Evolutionary conservation across 2,888 invertebrate species (phyloP), one percentile per base, ranked within the genome.

Genomic region (Creontiades dilutus): DNA sequence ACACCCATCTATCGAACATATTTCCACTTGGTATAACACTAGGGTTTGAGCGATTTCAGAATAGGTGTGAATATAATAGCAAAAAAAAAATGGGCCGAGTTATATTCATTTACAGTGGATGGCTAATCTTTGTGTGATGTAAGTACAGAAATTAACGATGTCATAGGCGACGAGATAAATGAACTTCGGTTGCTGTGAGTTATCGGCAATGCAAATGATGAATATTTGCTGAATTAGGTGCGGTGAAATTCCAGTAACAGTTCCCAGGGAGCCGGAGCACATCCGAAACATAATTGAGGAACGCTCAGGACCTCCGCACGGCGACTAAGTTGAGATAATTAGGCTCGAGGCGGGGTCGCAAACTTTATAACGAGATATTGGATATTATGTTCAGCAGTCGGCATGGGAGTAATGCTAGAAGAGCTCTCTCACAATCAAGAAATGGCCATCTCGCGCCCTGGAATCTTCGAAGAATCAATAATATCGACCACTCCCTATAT

Each of bases 291-390:
- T 68, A 68, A 68, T 68, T 68, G 68, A 68, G 68, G 27, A 68
- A 68, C 68, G 68, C 68, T 23, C 68, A 23, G 68, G 68, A 68
- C 68, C 68, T 68, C 23, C 68, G 68, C 68, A 68, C 27, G 23
- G 68, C 68, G 68, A 68, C 68, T 68, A 68, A 68, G 68, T 68
- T 68, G 19, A 68, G 68, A 68, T 68, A 68, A 68, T 68, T 68
- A 68, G 68, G 68, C 68, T 68, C 68, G 68, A 68, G 68, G 68
- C 68, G 68, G 68, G 68, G 12, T 68, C 27, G 68, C 68, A 68
- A 68, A 68, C 68, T 68, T 68, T 68, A 9, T 68, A 68, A 68
- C 23, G 68, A 68, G 68, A 68, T 68, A 68, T 68, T 68, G 68
- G 68, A 68, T 68, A 68, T 68, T 23, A 68, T 68, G 68, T 68